These are phyloP conservation scores for Lichenostomus cassidix DNA, from an alignment of 2,113 vertebrate species.

Conservation along the genomic window DNA sequence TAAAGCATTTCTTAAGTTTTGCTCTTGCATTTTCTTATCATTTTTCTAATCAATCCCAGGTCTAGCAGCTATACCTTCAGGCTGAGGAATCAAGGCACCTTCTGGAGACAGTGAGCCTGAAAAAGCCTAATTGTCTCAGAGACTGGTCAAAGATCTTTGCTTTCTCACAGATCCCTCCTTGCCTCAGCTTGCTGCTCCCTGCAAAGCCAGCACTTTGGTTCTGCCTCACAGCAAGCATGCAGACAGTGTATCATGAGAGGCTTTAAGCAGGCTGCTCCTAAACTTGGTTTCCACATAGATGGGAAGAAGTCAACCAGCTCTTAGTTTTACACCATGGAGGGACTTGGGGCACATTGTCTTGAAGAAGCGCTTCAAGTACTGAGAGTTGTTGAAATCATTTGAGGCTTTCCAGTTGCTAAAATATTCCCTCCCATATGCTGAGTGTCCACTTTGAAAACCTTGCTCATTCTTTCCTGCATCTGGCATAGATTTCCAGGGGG, in stretches of 20 bases:
- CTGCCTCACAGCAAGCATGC: not conserved
- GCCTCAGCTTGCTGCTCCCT: not conserved
- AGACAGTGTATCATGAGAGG: not conserved
- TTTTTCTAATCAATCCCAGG: not conserved
- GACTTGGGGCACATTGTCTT: not conserved
- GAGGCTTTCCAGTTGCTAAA: not conserved
- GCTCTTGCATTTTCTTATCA: not conserved
- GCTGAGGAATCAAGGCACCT: not conserved
- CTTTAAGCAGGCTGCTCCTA: not conserved
- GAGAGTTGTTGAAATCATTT: not conserved
- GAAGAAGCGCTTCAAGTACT: not conserved
- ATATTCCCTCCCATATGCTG: slow-evolving; percentile 28
- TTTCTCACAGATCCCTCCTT: not conserved
- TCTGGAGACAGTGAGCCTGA: not conserved
- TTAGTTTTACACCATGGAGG: not conserved
- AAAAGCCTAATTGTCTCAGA: not conserved
- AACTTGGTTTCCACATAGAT: not conserved
- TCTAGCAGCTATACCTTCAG: not conserved
- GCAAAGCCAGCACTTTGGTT: not conserved
- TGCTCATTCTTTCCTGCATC: slow-evolving; percentile 64
- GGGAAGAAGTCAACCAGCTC: not conserved
- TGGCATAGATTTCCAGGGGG: slow-evolving; percentile 72
- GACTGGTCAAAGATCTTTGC: not conserved
- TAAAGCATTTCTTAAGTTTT: not conserved
- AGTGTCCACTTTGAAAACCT: slow-evolving; percentile 64